Percentiles rank a stretch among this genome's conserved stretches.
Evolutionary conservation across 2,888 invertebrate genomes (phyloP).

Genomic region (Colletes collaris): DNA sequence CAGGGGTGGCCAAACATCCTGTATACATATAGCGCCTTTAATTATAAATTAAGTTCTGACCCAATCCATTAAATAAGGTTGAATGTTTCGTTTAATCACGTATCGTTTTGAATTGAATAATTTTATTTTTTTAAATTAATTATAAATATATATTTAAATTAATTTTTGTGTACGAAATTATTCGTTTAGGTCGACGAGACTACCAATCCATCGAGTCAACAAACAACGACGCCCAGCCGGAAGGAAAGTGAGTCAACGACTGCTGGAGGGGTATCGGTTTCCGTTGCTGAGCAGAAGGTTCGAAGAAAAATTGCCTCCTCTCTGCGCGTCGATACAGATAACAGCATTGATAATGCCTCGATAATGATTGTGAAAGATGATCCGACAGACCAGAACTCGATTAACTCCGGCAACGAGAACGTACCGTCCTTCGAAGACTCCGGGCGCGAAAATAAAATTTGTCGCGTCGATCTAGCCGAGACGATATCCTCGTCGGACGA

Average conservation of each 20-base stretch:
- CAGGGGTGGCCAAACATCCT: too few species aligned
- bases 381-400: too few species aligned
- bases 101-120: too few species aligned
- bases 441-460: too few species aligned
- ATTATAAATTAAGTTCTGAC: too few species aligned
- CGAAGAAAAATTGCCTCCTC: not conserved
- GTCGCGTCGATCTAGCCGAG: not conserved
- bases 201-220: not conserved
- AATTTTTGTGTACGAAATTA: too few species aligned
- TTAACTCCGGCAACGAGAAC: too few species aligned
- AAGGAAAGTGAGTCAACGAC: not conserved
- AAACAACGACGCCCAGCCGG: not conserved
- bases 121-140: too few species aligned
- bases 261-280: too few species aligned
- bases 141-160: too few species aligned
- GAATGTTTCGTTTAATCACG: conserved; percentile 1
- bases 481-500: conserved; percentile 28
- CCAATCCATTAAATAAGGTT: conserved; percentile 1
- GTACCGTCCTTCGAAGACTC: too few species aligned
- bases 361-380: not conserved
- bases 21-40: too few species aligned
- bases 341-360: not conserved
- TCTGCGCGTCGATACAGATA: not conserved
- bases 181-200: conserved; percentile 16
- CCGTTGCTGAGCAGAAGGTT: not conserved